phyloP scores from a whole-genome alignment of 2,888 invertebrate species.

The Macrophya alboannulata region DNA sequence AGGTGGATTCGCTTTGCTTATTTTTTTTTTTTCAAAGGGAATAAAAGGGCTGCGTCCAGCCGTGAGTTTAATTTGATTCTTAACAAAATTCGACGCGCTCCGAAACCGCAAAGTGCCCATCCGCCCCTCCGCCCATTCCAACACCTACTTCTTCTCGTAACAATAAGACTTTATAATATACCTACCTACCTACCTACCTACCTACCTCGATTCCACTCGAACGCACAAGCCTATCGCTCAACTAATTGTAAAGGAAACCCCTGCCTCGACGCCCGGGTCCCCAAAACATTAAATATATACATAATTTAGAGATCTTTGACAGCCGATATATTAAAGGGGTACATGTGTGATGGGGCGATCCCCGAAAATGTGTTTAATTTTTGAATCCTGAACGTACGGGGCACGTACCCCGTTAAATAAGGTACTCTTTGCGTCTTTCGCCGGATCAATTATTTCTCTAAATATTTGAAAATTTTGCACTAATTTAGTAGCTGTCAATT shows the following conservation, averaged over 20 bases:
- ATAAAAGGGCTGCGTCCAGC: conserved; percentile 67
- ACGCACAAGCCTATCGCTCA: conserved; percentile 22
- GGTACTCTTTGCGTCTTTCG: too few relatives aligned
- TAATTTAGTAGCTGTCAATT: not conserved
- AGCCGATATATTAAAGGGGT: not conserved
- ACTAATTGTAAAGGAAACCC: conserved; percentile 33
- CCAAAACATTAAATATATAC: conserved; percentile 10
- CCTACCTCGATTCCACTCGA: conserved; percentile 39
- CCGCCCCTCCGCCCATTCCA: conserved; percentile 53
- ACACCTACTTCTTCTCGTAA: conserved; percentile 44
- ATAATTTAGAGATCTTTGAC: conserved; percentile 17
- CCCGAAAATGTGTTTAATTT: not conserved
- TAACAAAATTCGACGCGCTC: conserved; percentile 77
- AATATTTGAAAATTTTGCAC: not conserved
- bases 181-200: conserved; percentile 20
- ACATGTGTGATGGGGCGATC: too few relatives aligned
- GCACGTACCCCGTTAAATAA: too few relatives aligned
- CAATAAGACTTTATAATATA: conserved; percentile 49
- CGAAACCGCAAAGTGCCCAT: conserved; percentile 54
- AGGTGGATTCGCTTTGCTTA: conserved; percentile 57
- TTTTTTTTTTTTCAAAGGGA: conserved; percentile 52
- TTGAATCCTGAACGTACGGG: not conserved
- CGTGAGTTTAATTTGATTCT: conserved; percentile 78
- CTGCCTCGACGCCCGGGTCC: not conserved
- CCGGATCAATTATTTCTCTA: too few relatives aligned